A percentile compares a stretch with the other conserved stretches of the same genome.
Conservation (phyloP, 2,113 vertebrate genomes). For the Prinia subflava region DNA sequence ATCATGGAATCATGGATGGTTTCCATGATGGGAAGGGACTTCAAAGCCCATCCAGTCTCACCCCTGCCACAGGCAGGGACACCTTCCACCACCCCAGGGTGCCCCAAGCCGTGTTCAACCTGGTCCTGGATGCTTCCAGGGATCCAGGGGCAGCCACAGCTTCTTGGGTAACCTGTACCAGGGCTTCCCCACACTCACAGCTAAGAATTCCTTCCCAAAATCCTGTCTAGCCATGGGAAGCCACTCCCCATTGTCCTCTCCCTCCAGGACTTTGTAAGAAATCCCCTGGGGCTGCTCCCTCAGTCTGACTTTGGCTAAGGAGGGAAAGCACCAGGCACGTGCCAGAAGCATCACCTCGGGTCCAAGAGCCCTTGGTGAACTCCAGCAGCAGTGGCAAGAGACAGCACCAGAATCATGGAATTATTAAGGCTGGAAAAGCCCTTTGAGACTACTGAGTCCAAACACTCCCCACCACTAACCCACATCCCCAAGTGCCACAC, state of each 20-base stretch:
- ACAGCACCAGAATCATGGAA: not conserved
- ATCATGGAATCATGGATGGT: not conserved
- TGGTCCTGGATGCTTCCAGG: not conserved
- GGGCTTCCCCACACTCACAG: accelerated
- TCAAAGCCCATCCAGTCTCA: accelerated
- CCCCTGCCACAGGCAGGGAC: too few species aligned
- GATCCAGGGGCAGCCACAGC: not conserved
- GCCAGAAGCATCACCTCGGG: accelerated
- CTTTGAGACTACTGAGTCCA: not conserved
- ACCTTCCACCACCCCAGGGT: accelerated
- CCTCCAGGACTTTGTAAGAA: not conserved
- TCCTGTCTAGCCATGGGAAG: not conserved
- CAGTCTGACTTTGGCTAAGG: not conserved
- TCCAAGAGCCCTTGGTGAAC: not conserved
- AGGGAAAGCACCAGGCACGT: accelerated
- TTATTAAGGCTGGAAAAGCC: not conserved
- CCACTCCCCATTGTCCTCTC: not conserved
- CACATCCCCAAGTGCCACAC: not conserved
- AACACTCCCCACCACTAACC: not conserved
- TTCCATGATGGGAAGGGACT: not conserved
- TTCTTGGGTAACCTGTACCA: not conserved
- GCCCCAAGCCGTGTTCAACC: not conserved
- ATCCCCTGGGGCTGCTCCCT: not conserved
- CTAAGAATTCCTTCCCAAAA: not conserved
- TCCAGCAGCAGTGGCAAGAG: not conserved